A percentile compares a stretch with the other conserved stretches of the same genome.
These are phyloP conservation scores for Colletes latitarsis DNA, from an alignment of 1,140 invertebrate genomes.

Conservation along the genomic window DNA sequence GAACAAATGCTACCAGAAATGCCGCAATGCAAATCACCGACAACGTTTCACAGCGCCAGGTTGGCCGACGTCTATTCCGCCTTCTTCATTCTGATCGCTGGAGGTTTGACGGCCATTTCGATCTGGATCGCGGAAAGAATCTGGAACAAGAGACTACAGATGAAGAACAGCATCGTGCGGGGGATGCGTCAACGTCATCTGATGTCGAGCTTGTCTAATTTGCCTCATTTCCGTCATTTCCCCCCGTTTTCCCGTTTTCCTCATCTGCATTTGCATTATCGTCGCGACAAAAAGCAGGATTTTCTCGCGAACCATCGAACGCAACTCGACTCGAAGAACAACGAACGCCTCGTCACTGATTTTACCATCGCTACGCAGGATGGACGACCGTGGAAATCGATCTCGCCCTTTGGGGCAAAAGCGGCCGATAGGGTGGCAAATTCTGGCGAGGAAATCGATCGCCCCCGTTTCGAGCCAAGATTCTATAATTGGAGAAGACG, in stretches of 20 bases:
- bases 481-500: conserved; percentile 1
- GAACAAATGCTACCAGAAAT: conserved; percentile 76
- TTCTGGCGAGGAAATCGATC: background rate
- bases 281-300: background rate
- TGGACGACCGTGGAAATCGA: background rate
- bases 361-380: background rate
- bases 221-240: background rate
- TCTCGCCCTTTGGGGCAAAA: fast-evolving
- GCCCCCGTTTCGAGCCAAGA: background rate
- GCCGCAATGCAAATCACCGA: conserved; percentile 70
- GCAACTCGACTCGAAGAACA: background rate
- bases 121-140: conserved; percentile 69
- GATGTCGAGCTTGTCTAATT: conserved; percentile 38
- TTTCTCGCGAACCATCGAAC: too few relatives aligned
- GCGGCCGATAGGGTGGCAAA: background rate
- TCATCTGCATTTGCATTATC: background rate
- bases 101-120: conserved; percentile 65
- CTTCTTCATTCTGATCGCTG: conserved; percentile 73
- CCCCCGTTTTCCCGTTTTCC: background rate
- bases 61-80: conserved; percentile 79
- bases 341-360: background rate
- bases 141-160: conserved; percentile 68
- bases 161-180: conserved; percentile 54
- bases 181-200: conserved; percentile 48
- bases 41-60: conserved; percentile 76